phyloP scores from a whole-genome alignment of 1,140 invertebrate species.

The Stegodyphus dumicola region DNA sequence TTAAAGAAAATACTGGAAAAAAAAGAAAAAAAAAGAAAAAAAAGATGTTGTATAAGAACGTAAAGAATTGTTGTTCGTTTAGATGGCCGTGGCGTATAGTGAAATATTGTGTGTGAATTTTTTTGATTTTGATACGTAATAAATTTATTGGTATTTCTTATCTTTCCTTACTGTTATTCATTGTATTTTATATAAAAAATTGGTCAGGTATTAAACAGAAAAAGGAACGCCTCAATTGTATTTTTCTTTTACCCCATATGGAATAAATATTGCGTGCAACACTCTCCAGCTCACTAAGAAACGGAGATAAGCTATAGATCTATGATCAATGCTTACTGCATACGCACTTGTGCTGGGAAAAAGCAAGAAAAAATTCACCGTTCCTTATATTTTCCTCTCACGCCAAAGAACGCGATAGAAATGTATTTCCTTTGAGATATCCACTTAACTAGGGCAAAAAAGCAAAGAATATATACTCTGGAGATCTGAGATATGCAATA shows the following conservation, averaged over 20 bases:
- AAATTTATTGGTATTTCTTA: conserved; percentile 58
- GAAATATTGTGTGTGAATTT: conserved; percentile 58
- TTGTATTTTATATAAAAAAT: too few species aligned
- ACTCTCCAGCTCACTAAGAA: too few species aligned
- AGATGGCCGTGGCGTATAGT: conserved; percentile 49
- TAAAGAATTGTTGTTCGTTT: conserved; percentile 52
- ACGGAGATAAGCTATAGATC: too few species aligned
- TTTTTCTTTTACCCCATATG: too few species aligned
- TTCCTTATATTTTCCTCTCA: too few species aligned
- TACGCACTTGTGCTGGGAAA: too few species aligned
- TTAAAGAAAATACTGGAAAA: conserved; percentile 19
- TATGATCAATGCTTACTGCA: too few species aligned
- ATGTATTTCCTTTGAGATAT: conserved; percentile 2
- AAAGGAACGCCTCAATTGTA: too few species aligned
- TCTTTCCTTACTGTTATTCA: not conserved
- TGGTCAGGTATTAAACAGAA: too few species aligned
- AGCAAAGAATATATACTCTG: conserved; percentile 6
- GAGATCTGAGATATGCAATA: conserved; percentile 16
- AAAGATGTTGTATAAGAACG: conserved; percentile 12
- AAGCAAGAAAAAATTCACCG: too few species aligned
- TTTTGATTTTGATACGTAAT: conserved; percentile 60
- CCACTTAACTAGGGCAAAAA: not conserved
- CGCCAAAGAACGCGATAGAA: too few species aligned
- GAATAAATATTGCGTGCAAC: too few species aligned
- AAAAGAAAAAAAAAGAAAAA: not conserved